Evolutionary conservation across 2,888 invertebrate genomes (phyloP), one percentile per base, ranked within the genome.

Genomic region (Chloroclystis v-ata): DNA sequence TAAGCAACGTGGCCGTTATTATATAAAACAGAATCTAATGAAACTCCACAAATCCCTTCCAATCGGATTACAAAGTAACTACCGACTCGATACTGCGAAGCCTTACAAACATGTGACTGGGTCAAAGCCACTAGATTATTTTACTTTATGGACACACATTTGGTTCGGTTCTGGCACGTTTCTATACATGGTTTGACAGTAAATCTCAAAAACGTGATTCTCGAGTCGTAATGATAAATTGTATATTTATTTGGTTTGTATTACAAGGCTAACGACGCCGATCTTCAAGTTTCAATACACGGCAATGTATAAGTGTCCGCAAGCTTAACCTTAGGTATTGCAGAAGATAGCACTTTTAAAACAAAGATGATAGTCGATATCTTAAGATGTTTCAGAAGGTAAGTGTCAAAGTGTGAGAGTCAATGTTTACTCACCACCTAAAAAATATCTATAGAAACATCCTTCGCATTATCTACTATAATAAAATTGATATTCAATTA

Each of bases 61-160:
- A 79, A 81, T 78, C 73, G 70, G 75, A 76, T 81, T 78, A 77
- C 62, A 56, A 49, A 54, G 37, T 44, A 48, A 20, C 3, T 20
- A 20, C 2, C 20, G 20, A 5, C 43, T 67, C 60, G 57, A 63
- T 62, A 64, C 57, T 61, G 61, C 47, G 76, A 79, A 72, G 60
- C 74, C 78, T 38, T 67, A 69, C 37, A 28, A 61, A 41, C 42
- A 51, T 54, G 61, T 47, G 63, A 71, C 63, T 75, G 63, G 77
- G 75, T 74, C 73, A 75, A 71, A 72, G 69, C 61, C 66, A 65
- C 59, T 56, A 56, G 62, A 61, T 68, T 67, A 60, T 62, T 59
- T 55, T 49, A 52, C 49, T 55, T 54, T 54, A 35, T 40, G 47
- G 55, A 49, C 51, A 49, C 43, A 42, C 37, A 46, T 28, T 50